Evolutionary conservation across 30 jellyfish, hydroid and myxozoan genomes (phyloP).

Genomic region (Pelagia noctiluca): DNA sequence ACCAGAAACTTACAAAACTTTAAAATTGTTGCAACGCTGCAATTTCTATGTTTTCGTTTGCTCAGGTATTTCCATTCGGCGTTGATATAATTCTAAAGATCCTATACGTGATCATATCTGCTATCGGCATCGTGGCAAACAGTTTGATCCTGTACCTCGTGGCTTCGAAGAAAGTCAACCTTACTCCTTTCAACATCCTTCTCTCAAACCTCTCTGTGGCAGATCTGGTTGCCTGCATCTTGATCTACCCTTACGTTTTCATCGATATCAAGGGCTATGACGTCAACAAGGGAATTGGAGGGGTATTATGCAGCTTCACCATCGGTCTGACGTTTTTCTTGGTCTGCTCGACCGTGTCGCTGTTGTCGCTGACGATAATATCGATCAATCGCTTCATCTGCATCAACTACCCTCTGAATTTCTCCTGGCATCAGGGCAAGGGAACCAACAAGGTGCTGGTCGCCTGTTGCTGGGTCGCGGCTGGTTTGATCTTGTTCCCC

Average conservation of each 20-base stretch:
- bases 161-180: conserved; percentile 34
- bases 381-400: conserved; percentile 61
- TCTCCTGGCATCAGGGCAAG: conserved; percentile 51
- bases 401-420: conserved; percentile 55
- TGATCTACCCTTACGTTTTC: conserved; percentile 58
- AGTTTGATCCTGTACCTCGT: conserved; percentile 30
- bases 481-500: conserved; percentile 22
- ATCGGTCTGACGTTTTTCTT: conserved; percentile 44
- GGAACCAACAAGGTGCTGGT: neutral
- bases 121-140: conserved; percentile 39
- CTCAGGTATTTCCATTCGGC: conserved; percentile 17
- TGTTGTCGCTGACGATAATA: conserved; percentile 37
- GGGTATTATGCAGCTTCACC: conserved; percentile 39
- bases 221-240: conserved; percentile 42
- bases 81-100: conserved; percentile 12
- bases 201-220: conserved; percentile 53
- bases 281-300: conserved; percentile 3
- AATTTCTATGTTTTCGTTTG: too few relatives aligned
- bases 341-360: conserved; percentile 47
- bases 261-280: conserved; percentile 40
- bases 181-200: conserved; percentile 43
- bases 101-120: conserved; percentile 18
- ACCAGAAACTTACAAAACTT: too few relatives aligned
- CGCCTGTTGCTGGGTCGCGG: conserved; percentile 29
- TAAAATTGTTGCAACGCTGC: too few relatives aligned